Evolutionary conservation across 53 echinoderm and acorn worm species (phyloP).

Genomic region (Glandiceps talaboti): DNA sequence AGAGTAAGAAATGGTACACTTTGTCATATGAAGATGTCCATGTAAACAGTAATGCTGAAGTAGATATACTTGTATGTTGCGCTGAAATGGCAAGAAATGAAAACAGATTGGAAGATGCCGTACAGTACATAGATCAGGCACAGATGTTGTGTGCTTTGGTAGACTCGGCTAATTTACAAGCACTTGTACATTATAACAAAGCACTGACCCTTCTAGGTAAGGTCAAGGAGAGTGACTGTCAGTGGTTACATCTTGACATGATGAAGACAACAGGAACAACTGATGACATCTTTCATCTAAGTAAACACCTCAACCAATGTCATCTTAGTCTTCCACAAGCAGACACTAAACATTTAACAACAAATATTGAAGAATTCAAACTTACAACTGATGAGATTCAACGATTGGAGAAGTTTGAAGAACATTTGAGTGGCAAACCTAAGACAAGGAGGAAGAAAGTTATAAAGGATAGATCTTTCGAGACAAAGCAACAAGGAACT

Average conservation of each 20-base stretch:
- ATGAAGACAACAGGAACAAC: not conserved
- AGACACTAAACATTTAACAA: no score
- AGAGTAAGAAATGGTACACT: not conserved
- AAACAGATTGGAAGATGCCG: not conserved
- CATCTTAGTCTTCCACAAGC: not conserved
- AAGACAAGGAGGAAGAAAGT: no score
- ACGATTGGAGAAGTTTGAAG: no score
- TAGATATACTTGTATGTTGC: not conserved
- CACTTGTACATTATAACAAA: not conserved
- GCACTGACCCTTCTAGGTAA: not conserved
- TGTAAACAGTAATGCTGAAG: not conserved
- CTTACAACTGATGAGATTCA: no score
- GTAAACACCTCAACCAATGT: not conserved
- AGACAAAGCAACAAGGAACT: no score
- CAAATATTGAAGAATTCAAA: no score
- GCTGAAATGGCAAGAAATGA: not conserved
- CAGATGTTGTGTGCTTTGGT: not conserved
- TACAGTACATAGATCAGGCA: not conserved
- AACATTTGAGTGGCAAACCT: no score
- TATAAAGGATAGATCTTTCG: no score
- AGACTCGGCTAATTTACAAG: not conserved
- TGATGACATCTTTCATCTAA: not conserved
- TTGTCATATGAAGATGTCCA: no score
- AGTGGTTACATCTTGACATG: constrained; percentile 9
- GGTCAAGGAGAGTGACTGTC: not conserved